These are phyloP conservation scores for Mactra quadrangularis DNA, from an alignment of 1,140 invertebrate species.

Conservation along the genomic window DNA sequence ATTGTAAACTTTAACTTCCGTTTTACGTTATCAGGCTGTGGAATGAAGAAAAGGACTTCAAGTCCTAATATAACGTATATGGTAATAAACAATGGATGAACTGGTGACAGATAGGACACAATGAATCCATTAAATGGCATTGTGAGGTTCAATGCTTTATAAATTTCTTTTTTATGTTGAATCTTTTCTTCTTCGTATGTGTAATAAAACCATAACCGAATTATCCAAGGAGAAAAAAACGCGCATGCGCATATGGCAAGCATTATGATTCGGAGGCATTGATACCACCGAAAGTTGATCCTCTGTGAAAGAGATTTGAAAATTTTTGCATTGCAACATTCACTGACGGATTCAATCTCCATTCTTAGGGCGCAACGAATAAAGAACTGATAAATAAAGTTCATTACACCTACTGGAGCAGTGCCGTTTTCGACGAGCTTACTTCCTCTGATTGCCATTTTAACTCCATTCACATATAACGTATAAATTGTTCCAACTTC, in stretches of 20 bases:
- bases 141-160: neutral
- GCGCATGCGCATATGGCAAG: neutral
- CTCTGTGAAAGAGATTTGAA: too few species aligned
- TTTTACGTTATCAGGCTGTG: constrained; percentile 8
- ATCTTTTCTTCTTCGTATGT: constrained; percentile 2
- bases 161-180: neutral
- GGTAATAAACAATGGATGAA: neutral
- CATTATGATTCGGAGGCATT: constrained; percentile 16
- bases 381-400: constrained; percentile 27
- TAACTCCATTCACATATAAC: constrained; percentile 4
- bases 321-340: neutral
- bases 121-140: constrained; percentile 33
- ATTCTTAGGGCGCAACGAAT: constrained; percentile 14
- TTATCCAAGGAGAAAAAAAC: constrained; percentile 5
- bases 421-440: constrained; percentile 20
- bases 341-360: constrained; percentile 1
- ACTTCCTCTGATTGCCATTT: neutral
- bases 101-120: constrained; percentile 11
- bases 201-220: constrained; percentile 40
- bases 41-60: neutral
- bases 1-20: constrained; percentile 20
- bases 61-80: constrained; percentile 15
- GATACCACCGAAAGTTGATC: constrained; percentile 6
- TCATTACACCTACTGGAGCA: constrained; percentile 6
- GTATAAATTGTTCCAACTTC: neutral